Evolutionary conservation across 2,797 vertebrate genomes (phyloP), one percentile per base, ranked within the genome.

Genomic region (Hypotaenidia philippensis): DNA sequence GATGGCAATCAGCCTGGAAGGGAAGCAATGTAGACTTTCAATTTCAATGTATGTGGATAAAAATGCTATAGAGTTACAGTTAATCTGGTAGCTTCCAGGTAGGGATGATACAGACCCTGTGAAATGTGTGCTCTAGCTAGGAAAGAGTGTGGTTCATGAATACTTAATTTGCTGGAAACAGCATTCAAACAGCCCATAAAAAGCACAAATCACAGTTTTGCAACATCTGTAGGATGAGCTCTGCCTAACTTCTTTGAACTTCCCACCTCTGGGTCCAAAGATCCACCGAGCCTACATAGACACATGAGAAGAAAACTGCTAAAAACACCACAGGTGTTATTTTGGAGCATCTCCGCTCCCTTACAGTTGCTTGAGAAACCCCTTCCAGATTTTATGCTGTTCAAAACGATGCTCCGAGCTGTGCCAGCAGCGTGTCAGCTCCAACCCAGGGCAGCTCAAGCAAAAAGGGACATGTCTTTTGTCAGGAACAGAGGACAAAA

Each of bases 11-110:
- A 55, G 83, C 84, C 69, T 60, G 0, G 0, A 80, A 78, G 68
- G 34, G 59, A 81, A 82, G 60, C 45, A 72, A 36, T 3, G 7
- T 2, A 50, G 44, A 47, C 53, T 82, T 84, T 57, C 49, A 34
- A 29, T 75, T 88, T 80, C 66, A 61, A 11, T 25, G 11, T 16
- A 47, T 8, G 34, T 17, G 60, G 79, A 81, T 71, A 92, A 83
- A 94, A 93, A 83, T 5, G 25, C 31, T 20, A 47, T 22, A 25
- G 23, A 59, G 50, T 83, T 78, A 56, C 77, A 27, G 76, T 64
- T 66, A 71, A 90, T 59, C 59, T 59, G 45, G 47, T 63, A 79
- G 49, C 80, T 94, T 85, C 44, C 70, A 91, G 83, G 74, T 68
- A 81, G 1, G 4, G 63, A 72, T 47, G 34, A 83, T 32, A 47